Percentiles rank a stretch among this genome's conserved stretches.
phyloP scores from a whole-genome alignment of 2,797 vertebrate species.

The Microctenopoma steveboyesi region DNA sequence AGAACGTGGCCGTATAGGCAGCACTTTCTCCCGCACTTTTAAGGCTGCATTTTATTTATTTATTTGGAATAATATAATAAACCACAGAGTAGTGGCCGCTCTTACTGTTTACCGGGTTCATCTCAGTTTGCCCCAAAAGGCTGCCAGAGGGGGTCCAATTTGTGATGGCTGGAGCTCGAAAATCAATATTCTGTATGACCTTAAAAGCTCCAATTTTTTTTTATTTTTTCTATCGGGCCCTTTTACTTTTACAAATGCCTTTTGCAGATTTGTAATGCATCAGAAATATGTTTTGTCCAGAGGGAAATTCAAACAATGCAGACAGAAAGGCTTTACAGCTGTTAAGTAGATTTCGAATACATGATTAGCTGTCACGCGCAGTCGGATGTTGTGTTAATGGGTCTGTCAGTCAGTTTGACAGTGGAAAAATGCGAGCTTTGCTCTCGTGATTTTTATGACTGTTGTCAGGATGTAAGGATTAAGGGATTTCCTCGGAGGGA shows the following conservation, averaged over 20 bases:
- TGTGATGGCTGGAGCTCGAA: slow-evolving; percentile 38
- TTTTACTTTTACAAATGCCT: slow-evolving; percentile 34
- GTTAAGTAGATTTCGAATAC: slow-evolving; percentile 45
- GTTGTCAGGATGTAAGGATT: slow-evolving; percentile 16
- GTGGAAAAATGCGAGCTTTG: slow-evolving; percentile 26
- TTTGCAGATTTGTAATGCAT: slow-evolving; percentile 39
- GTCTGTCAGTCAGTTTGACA: slow-evolving; percentile 59
- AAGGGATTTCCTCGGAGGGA: slow-evolving; percentile 9
- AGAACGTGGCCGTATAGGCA: slow-evolving; percentile 5
- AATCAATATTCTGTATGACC: slow-evolving; percentile 57
- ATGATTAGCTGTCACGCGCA: slow-evolving; percentile 57
- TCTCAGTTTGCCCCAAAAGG: slow-evolving; percentile 51
- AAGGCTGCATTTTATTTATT: slow-evolving; percentile 29
- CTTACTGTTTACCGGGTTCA: slow-evolving; percentile 40
- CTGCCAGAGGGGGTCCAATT: slow-evolving; percentile 54
- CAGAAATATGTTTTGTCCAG: slow-evolving; percentile 43
- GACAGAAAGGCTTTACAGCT: slow-evolving; percentile 43
- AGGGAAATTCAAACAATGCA: slow-evolving; percentile 40
- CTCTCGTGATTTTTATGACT: slow-evolving; percentile 17
- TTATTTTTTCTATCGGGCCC: slow-evolving; percentile 7
- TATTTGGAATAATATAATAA: slow-evolving; percentile 29
- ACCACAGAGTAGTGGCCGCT: slow-evolving; percentile 34
- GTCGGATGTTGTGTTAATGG: slow-evolving; percentile 33
- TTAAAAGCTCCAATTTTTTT: slow-evolving; percentile 52
- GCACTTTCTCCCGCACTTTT: slow-evolving; percentile 23